Percentiles rank a stretch among this genome's conserved stretches.
These are phyloP conservation scores for Tetropium fuscum DNA, from an alignment of 2,888 invertebrate species.

Conservation along the genomic window DNA sequence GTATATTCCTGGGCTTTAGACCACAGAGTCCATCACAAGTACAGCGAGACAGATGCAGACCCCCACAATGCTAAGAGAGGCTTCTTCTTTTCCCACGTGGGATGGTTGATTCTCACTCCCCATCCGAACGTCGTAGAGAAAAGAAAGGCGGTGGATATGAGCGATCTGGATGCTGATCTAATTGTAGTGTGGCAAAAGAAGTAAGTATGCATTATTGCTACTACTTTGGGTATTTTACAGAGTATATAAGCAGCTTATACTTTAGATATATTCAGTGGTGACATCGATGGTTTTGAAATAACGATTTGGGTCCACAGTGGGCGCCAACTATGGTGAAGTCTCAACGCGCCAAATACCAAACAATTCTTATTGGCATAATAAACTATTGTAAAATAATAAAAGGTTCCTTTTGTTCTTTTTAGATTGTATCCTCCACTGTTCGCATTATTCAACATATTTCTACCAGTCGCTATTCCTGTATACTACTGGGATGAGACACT, in stretches of 20 bases:
- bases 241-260: too few relatives aligned
- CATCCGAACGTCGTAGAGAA: conserved; percentile 82
- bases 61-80: conserved; percentile 88
- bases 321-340: too few relatives aligned
- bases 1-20: conserved; percentile 90
- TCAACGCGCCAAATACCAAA: too few relatives aligned
- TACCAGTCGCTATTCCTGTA: conserved; percentile 84
- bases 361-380: too few relatives aligned
- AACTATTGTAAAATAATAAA: neutral
- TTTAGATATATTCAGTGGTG: too few relatives aligned
- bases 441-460: conserved; percentile 73
- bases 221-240: too few relatives aligned
- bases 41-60: conserved; percentile 88
- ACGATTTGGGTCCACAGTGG: too few relatives aligned
- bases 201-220: conserved; percentile 58
- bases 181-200: conserved; percentile 83
- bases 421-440: conserved; percentile 79
- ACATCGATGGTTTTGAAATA: too few relatives aligned
- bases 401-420: conserved; percentile 46
- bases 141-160: conserved; percentile 75
- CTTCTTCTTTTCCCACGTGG: conserved; percentile 85
- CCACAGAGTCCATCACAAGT: conserved; percentile 91
- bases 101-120: conserved; percentile 89
- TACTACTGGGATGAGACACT: conserved; percentile 87
- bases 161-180: conserved; percentile 78